Evolutionary conservation across 2,888 invertebrate species (phyloP), one percentile per base, ranked within the genome.

Genomic region (Meteorus cinctellus): DNA sequence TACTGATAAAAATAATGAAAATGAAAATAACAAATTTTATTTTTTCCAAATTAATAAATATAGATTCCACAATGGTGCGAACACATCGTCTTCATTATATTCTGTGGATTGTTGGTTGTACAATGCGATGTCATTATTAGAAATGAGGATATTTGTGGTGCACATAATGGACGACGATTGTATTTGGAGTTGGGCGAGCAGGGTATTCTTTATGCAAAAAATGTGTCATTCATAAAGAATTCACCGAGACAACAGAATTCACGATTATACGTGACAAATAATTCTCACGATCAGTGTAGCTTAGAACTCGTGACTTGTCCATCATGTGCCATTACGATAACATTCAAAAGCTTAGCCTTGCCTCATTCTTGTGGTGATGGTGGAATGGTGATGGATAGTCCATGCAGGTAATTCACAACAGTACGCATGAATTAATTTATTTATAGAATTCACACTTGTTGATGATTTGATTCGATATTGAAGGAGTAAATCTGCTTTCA

Each of bases 261-360:
- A 69, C 81, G 82, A 16, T 66, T 80, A 51, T 87, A 84, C 78
- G 75, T 82, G 73, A 84, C 83, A 27, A 89, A 89, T 75, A 87
- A 87, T 77, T 89, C 89, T 4, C 88, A 89, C 80, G 90, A 92
- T 78, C 92, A 92, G 81, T 94, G 94, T 85, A 92, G 92, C 79
- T 88, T 94, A 73, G 94, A 94, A 86, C 89, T 94, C 79, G 92
- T 94, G 60, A 94, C 94, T 2, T 94, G 94, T 85, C 93, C 94
- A 0, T 93, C 94, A 24, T 94, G 94, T 85, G 91, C 94, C 69
- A 92, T 93, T 74, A 88, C 89, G 51, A 86, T 92, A 62, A 90
- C 90, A 63, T 92, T 93, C 81, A 90, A 89, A 85, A 90, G 86
- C 16, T 83, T 91, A 19, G 86, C 88, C 63, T 84, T 91, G 75